Conservation (phyloP, 2,797 vertebrate genomes). For the Acipenser transmontanus region DNA sequence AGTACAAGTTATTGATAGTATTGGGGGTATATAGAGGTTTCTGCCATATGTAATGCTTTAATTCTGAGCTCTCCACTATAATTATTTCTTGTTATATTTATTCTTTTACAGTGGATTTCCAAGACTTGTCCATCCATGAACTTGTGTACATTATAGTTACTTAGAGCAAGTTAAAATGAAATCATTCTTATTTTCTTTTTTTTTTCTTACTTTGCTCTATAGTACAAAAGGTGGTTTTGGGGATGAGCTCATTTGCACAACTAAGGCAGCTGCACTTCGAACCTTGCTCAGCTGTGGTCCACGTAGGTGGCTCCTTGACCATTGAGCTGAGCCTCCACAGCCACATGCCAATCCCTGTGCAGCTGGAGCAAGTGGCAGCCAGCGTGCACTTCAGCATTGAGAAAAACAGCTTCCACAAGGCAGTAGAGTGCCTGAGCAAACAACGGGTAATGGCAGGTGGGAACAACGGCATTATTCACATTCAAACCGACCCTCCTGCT, state of each 20-base stretch:
- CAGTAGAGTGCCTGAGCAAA: constrained; percentile 59
- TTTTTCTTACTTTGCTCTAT: constrained; percentile 15
- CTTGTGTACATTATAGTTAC: too few relatives aligned
- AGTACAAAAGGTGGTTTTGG: constrained; percentile 69
- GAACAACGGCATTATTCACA: constrained; percentile 66
- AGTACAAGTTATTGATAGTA: too few relatives aligned
- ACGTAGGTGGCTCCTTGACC: constrained; percentile 75
- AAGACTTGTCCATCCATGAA: too few relatives aligned
- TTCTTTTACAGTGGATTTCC: too few relatives aligned
- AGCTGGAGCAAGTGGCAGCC: constrained; percentile 71
- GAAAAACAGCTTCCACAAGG: constrained; percentile 64
- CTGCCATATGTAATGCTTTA: too few relatives aligned
- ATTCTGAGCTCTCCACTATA: too few relatives aligned
- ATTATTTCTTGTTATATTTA: too few relatives aligned
- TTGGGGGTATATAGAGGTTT: too few relatives aligned
- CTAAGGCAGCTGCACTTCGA: constrained; percentile 74
- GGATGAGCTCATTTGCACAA: constrained; percentile 78
- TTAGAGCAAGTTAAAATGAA: too few relatives aligned
- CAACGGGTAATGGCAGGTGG: constrained; percentile 39
- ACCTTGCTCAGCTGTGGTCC: constrained; percentile 76
- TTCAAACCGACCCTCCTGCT: constrained; percentile 45
- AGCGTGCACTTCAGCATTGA: constrained; percentile 80
- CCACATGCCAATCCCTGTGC: constrained; percentile 80
- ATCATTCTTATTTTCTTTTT: neutral
- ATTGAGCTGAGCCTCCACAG: constrained; percentile 77